These are phyloP conservation scores for Plotosus lineatus DNA, from an alignment of 2,113 vertebrate genomes.

Conservation along the genomic window DNA sequence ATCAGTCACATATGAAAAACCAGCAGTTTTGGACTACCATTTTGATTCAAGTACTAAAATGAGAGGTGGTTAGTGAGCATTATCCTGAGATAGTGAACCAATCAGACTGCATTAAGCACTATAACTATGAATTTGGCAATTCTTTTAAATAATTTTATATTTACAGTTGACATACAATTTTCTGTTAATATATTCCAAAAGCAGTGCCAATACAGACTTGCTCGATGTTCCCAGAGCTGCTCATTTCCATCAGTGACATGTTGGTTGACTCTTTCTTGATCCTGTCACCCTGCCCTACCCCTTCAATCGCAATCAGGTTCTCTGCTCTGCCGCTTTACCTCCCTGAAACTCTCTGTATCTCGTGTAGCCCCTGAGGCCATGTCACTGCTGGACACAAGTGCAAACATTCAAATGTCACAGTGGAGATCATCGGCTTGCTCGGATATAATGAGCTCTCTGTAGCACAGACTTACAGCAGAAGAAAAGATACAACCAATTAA, in stretches of 20 bases:
- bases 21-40: too few species aligned
- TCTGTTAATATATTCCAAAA: background rate
- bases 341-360: slow-evolving; percentile 15
- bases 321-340: slow-evolving; percentile 10
- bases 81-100: too few species aligned
- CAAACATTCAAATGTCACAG: slow-evolving; percentile 34
- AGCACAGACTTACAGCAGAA: slow-evolving; percentile 2
- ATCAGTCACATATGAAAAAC: background rate
- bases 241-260: background rate
- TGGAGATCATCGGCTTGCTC: slow-evolving; percentile 2
- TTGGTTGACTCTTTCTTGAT: background rate
- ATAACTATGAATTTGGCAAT: too few species aligned
- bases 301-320: slow-evolving; percentile 4
- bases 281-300: slow-evolving; percentile 23
- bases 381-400: slow-evolving; percentile 22
- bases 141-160: background rate
- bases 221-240: background rate
- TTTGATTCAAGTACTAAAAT: too few species aligned
- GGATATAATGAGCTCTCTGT: slow-evolving; percentile 44
- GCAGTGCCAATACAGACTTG: background rate
- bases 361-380: slow-evolving; percentile 9
- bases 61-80: too few species aligned
- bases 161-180: background rate
- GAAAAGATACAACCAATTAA: slow-evolving; percentile 46
- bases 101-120: too few species aligned